Conservation (phyloP, 64 coral and sea anemone species). For the Pocillopora verrucosa region DNA sequence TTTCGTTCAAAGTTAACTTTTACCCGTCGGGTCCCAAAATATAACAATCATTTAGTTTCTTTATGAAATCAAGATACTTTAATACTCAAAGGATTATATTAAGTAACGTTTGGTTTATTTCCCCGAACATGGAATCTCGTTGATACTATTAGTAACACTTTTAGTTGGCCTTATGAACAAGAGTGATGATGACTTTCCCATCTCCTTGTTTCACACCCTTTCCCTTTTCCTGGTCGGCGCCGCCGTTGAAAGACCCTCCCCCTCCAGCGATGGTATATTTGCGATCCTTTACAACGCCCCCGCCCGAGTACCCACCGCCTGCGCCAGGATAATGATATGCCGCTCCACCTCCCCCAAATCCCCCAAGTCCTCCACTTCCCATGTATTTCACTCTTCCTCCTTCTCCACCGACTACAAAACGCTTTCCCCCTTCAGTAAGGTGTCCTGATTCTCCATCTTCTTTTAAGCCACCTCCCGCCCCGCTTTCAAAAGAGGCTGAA, state of each 20-base stretch:
- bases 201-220: background rate
- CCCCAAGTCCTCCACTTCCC: constrained; percentile 11
- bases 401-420: constrained; percentile 51
- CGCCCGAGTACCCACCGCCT: constrained; percentile 70
- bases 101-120: too few relatives aligned
- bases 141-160: too few relatives aligned
- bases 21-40: too few relatives aligned
- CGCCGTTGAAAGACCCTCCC: constrained; percentile 62
- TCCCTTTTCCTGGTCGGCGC: constrained; percentile 6
- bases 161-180: background rate
- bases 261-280: constrained; percentile 47
- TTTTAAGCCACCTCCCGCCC: constrained; percentile 50
- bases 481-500: background rate
- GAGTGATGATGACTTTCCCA: constrained; percentile 35
- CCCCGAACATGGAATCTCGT: too few relatives aligned
- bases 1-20: too few relatives aligned
- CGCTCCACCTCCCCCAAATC: constrained; percentile 71
- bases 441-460: constrained; percentile 22
- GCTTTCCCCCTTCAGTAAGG: background rate
- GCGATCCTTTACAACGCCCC: constrained; percentile 36
- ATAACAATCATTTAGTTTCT: too few relatives aligned
- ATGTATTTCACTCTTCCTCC: constrained; percentile 14
- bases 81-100: too few relatives aligned
- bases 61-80: too few relatives aligned
- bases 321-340: constrained; percentile 40